phyloP scores from a whole-genome alignment of 2,888 invertebrate species.

The Andrena hattorfiana region DNA sequence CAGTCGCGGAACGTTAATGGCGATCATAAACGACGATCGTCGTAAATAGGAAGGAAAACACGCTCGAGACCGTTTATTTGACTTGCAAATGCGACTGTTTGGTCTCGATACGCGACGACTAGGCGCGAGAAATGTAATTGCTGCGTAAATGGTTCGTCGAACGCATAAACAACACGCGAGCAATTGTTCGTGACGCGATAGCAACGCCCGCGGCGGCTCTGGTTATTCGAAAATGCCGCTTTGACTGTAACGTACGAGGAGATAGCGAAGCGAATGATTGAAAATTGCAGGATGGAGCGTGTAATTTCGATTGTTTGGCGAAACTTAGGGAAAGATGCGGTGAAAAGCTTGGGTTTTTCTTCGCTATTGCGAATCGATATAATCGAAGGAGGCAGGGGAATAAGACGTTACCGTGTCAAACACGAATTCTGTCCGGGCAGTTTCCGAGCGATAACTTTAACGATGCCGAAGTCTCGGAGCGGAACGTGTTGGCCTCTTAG shows the following conservation, averaged over 20 bases:
- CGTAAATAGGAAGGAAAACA: slow-evolving; percentile 55
- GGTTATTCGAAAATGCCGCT: background rate
- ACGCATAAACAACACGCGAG: slow-evolving; percentile 47
- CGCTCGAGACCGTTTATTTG: slow-evolving; percentile 56
- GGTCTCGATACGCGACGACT: slow-evolving; percentile 57
- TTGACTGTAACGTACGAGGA: too few species aligned
- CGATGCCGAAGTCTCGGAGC: slow-evolving; percentile 59
- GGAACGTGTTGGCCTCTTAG: slow-evolving; percentile 64
- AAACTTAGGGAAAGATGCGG: background rate
- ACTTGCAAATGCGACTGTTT: slow-evolving; percentile 65
- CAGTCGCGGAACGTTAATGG: slow-evolving; percentile 41
- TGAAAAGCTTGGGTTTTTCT: background rate
- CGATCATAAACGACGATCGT: slow-evolving; percentile 52
- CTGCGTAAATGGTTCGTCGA: slow-evolving; percentile 41
- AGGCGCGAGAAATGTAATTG: slow-evolving; percentile 56
- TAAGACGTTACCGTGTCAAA: slow-evolving; percentile 69
- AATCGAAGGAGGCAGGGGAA: slow-evolving; percentile 44
- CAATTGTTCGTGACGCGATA: slow-evolving; percentile 51
- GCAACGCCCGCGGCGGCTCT: background rate
- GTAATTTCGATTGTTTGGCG: too few species aligned
- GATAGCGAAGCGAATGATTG: too few species aligned
- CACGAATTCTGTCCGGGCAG: slow-evolving; percentile 63
- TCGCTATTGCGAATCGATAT: slow-evolving; percentile 46
- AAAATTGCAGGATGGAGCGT: background rate
- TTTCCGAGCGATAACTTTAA: slow-evolving; percentile 59